Conservation (phyloP, 2,888 invertebrate species). For the Drosophila flavopinicola region DNA sequence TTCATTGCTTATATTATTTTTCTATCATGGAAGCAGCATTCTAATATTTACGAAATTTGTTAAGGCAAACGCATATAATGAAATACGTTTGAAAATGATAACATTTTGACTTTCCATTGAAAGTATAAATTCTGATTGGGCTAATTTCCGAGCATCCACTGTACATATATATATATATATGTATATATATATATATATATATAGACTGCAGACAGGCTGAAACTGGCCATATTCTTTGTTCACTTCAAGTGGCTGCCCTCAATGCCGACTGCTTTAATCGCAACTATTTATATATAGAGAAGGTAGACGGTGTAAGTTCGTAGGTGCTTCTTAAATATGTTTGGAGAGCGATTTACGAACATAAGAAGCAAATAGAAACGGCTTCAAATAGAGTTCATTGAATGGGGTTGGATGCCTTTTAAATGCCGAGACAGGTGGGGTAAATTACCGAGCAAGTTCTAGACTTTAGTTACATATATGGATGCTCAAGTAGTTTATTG, state of each 20-base stretch:
- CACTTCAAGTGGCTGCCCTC: not conserved
- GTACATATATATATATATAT: not conserved
- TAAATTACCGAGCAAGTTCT: constrained; percentile 9
- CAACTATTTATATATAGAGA: constrained; percentile 19
- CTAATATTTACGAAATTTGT: too few species aligned
- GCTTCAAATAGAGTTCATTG: not conserved
- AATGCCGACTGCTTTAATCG: constrained; percentile 5
- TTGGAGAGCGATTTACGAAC: constrained; percentile 17
- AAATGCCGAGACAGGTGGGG: not conserved
- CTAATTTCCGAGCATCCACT: too few species aligned
- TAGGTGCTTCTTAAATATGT: constrained; percentile 22
- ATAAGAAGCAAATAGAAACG: constrained; percentile 11
- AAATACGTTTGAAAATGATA: too few species aligned
- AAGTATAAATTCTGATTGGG: too few species aligned
- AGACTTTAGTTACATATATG: not conserved
- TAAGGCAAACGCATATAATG: too few species aligned
- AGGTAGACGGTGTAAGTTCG: constrained; percentile 7
- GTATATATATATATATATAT: too few species aligned
- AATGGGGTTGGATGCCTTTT: not conserved
- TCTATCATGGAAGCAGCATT: too few species aligned
- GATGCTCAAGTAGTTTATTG: not conserved
- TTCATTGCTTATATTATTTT: too few species aligned
- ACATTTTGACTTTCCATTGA: too few species aligned
- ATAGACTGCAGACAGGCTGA: too few species aligned
- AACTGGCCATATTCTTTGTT: not conserved